A percentile compares a stretch with the other conserved stretches of the same genome.
phyloP scores from a whole-genome alignment of 2,113 vertebrate genomes.

The Oceanites oceanicus region DNA sequence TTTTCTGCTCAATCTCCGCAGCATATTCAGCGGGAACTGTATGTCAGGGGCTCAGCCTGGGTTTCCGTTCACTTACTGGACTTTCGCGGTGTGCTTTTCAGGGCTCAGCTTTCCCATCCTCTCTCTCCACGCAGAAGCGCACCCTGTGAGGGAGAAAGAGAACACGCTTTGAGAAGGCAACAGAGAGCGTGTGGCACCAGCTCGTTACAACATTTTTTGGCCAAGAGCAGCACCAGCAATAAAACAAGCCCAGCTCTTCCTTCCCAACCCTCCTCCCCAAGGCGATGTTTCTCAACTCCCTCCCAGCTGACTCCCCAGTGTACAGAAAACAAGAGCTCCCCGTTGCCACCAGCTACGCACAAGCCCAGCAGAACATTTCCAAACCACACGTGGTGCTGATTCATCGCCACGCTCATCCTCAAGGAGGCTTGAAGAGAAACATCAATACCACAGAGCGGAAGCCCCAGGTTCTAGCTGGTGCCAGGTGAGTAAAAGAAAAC shows the following conservation, averaged over 20 bases:
- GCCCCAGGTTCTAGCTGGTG: neutral
- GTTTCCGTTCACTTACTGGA: conserved; percentile 8
- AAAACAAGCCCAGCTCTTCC: neutral
- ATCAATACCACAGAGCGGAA: neutral
- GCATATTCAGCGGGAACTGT: neutral
- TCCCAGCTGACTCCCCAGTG: neutral
- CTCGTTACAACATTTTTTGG: neutral
- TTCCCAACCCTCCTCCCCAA: neutral
- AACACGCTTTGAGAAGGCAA: neutral
- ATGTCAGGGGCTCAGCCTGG: neutral
- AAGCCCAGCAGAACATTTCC: neutral
- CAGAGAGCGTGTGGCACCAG: neutral
- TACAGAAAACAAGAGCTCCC: neutral
- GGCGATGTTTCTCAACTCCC: neutral
- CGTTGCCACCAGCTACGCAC: neutral
- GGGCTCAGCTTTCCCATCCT: conserved; percentile 35
- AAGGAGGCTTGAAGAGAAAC: neutral
- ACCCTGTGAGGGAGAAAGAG: neutral
- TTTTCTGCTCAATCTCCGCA: neutral
- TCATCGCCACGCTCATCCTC: neutral
- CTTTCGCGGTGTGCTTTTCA: conserved; percentile 3
- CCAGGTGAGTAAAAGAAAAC: neutral
- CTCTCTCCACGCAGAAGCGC: neutral
- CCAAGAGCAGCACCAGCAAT: neutral
- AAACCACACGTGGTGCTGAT: neutral